Percentiles rank a stretch among this genome's conserved stretches.
Conservation (phyloP, 2,888 invertebrate genomes). For the Saturnia japonica region DNA sequence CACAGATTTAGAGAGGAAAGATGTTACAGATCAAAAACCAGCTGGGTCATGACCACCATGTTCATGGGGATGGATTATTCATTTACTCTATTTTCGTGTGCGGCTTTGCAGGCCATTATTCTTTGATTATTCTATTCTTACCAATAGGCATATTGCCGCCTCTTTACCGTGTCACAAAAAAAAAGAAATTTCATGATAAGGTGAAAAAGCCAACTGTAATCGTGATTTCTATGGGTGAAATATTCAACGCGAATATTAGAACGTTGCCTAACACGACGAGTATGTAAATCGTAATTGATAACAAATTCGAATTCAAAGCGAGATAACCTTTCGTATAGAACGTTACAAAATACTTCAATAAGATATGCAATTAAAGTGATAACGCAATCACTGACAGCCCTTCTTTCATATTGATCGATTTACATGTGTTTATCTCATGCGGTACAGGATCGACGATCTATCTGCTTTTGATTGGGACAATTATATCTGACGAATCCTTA, state of each 20-base stretch:
- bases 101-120: too few relatives aligned
- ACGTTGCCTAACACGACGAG: not conserved
- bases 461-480: not conserved
- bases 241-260: not conserved
- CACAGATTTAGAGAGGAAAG: too few relatives aligned
- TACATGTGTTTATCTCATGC: not conserved
- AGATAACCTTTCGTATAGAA: slow-evolving; percentile 9
- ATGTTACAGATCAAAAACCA: too few relatives aligned
- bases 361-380: slow-evolving; percentile 7
- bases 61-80: too few relatives aligned
- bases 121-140: too few relatives aligned
- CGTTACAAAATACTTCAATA: not conserved
- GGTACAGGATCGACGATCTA: not conserved
- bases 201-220: too few relatives aligned
- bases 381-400: slow-evolving; percentile 15
- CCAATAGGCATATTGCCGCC: too few relatives aligned
- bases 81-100: too few relatives aligned
- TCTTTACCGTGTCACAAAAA: too few relatives aligned
- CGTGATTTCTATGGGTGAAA: not conserved
- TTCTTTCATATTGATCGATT: slow-evolving; percentile 14
- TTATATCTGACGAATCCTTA: not conserved
- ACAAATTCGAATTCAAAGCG: slow-evolving; percentile 1
- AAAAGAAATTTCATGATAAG: too few relatives aligned
- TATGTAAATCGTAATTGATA: slow-evolving; percentile 3
- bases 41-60: too few relatives aligned